Base-by-base conservation (phyloP, 2,888 invertebrate species). In the Fabriciana adippe region DNA sequence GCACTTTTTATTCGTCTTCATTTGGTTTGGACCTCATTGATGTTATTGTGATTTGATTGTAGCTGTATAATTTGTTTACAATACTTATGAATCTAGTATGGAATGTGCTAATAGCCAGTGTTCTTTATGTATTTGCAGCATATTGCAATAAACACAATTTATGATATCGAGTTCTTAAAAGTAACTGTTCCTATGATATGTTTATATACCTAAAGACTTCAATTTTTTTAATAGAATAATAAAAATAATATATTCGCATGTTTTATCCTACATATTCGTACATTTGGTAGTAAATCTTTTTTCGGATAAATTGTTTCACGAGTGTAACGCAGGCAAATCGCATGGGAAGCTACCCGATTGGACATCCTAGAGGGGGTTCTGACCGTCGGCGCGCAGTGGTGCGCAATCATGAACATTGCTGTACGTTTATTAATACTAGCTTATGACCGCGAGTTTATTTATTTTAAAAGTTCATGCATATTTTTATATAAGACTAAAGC, bases 1-100 rank as follows among this genome's bases (percentile, higher is more conserved):
- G 84, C 85, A 86, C 86, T 88, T 88, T 90, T 88, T 82, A 88
- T 88, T 89, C 85, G 81, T 84, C 83, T 85, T 84, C 81, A 82
- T 86, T 85, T 75, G 74, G 81, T 82, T 83, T 81, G 83, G 83
- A 79, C 67, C 78, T 79, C 79, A 79, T 79, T 81, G 78, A 78
- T 75, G 79, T 81, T 77, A 75, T 76, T 76, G 72, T 70, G 68
- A 56, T 71, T 69, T 70, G 51, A 72, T 66, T 64, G 53, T 55
- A 63, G 59, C 55, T 67, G 41, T 55, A 45, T 64, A 56, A 61
- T 61, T 61, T 53, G 41, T 61, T 61, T 61, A 59, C 59, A 59
- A 47, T 35, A 35, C 48, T 15, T 16, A 41, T 41, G 11, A 41
- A 11, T 8, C 11, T 41, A 41, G 11, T 41, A 8, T 41, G 35